A percentile compares a stretch with the other conserved stretches of the same genome.
Evolutionary conservation across 2,888 invertebrate genomes (phyloP).

Genomic region (Tenthredo notha): DNA sequence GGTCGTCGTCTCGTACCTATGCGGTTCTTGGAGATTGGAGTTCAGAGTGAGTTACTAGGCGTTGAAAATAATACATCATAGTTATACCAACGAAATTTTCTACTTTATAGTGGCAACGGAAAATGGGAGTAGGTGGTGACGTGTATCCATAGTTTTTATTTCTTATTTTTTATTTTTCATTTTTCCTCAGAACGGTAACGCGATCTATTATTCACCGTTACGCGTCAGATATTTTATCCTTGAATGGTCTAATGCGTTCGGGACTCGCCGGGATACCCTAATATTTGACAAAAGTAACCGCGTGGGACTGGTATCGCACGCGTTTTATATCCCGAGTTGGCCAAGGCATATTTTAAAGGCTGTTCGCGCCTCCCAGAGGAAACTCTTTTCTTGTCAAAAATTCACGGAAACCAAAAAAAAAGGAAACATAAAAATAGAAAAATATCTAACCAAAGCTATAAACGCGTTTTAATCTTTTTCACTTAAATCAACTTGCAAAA

Average conservation of each 20-base stretch:
- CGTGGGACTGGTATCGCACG: conserved; percentile 52
- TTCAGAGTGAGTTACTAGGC: background rate
- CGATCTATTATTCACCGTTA: conserved; percentile 72
- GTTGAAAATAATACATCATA: conserved; percentile 36
- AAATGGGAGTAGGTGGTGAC: too few relatives aligned
- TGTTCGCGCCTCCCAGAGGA: background rate
- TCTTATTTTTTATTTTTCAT: background rate
- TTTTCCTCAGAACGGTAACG: conserved; percentile 2
- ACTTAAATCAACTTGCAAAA: background rate
- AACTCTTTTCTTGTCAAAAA: background rate
- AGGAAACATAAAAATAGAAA: too few relatives aligned
- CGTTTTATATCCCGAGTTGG: background rate
- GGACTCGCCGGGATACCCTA: conserved; percentile 48
- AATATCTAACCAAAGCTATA: too few relatives aligned
- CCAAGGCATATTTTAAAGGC: conserved; percentile 20
- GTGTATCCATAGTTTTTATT: background rate
- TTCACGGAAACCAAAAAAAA: background rate
- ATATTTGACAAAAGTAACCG: conserved; percentile 61
- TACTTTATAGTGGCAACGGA: background rate
- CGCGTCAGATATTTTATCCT: conserved; percentile 71
- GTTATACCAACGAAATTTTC: conserved; percentile 23
- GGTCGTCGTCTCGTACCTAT: background rate
- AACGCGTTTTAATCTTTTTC: too few relatives aligned
- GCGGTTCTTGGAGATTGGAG: background rate
- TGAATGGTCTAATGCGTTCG: conserved; percentile 69